A percentile compares a stretch with the other conserved stretches of the same genome.
Conservation (phyloP, 2,888 invertebrate genomes). For the Platycnemis pennipes region DNA sequence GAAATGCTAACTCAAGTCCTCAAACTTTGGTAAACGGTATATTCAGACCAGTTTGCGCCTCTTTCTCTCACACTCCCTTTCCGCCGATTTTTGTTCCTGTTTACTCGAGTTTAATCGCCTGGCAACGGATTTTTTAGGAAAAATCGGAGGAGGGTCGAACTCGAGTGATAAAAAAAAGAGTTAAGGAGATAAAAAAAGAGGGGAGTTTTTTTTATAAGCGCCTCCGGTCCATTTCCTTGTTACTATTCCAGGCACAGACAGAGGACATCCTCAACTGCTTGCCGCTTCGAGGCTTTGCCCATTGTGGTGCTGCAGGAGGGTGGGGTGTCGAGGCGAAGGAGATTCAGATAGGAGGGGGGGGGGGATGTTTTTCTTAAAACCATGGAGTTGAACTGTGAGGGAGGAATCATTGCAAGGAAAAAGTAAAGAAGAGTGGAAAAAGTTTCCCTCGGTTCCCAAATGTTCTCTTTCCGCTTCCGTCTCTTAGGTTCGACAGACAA, state of each 20-base stretch:
- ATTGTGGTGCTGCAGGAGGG: background rate
- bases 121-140: background rate
- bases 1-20: background rate
- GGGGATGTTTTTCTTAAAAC: no score
- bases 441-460: background rate
- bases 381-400: no score
- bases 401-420: background rate
- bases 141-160: background rate
- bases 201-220: background rate
- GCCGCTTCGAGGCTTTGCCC: background rate
- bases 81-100: background rate
- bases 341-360: background rate
- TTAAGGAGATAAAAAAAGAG: background rate
- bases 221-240: conserved; percentile 21
- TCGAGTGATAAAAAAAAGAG: background rate
- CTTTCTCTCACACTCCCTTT: background rate
- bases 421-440: background rate
- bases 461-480: background rate
- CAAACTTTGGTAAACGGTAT: background rate
- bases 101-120: conserved; percentile 52
- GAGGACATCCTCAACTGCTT: background rate
- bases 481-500: conserved; percentile 3
- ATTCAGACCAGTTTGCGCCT: background rate
- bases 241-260: conserved; percentile 5
- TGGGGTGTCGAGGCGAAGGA: background rate